These are phyloP conservation scores for Astyanax mexicanus DNA, from an alignment of 2,797 vertebrate genomes.

Conservation along the genomic window DNA sequence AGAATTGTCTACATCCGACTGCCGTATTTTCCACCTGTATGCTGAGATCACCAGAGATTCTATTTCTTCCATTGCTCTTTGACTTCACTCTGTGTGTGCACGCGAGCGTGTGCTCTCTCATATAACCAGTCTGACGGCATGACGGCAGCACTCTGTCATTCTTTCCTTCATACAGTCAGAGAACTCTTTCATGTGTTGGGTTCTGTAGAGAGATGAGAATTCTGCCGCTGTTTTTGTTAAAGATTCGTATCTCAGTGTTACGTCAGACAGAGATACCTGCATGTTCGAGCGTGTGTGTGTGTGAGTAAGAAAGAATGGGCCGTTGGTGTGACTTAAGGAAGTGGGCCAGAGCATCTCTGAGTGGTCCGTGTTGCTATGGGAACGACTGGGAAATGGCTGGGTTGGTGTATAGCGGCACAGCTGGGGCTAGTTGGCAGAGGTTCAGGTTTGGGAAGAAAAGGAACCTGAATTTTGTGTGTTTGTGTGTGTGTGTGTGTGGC, in stretches of 20 bases:
- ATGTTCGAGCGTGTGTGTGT: slow-evolving; percentile 19
- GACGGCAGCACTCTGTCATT: background rate
- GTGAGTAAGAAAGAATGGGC: no score
- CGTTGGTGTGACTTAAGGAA: slow-evolving; percentile 34
- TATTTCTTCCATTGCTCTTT: no score
- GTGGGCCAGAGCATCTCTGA: slow-evolving; percentile 45
- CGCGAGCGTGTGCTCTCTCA: background rate
- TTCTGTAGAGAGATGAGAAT: background rate
- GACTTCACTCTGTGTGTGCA: background rate
- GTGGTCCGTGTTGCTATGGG: slow-evolving; percentile 50
- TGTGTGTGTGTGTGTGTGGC: background rate
- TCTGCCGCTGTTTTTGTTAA: slow-evolving; percentile 29
- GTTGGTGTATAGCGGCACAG: slow-evolving; percentile 5
- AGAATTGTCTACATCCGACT: no score
- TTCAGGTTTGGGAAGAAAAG: slow-evolving; percentile 15
- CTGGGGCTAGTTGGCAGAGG: slow-evolving; percentile 25
- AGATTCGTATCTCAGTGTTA: slow-evolving; percentile 1
- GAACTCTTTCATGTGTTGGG: background rate
- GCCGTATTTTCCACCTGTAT: background rate
- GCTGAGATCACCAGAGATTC: background rate
- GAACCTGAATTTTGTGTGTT: no score
- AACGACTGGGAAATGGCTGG: slow-evolving; percentile 20
- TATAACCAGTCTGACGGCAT: slow-evolving; percentile 12
- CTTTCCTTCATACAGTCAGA: background rate
- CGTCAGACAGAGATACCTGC: background rate